Evolutionary conservation across 1,140 invertebrate genomes (phyloP).

Genomic region (Aphelenchoides besseyi): DNA sequence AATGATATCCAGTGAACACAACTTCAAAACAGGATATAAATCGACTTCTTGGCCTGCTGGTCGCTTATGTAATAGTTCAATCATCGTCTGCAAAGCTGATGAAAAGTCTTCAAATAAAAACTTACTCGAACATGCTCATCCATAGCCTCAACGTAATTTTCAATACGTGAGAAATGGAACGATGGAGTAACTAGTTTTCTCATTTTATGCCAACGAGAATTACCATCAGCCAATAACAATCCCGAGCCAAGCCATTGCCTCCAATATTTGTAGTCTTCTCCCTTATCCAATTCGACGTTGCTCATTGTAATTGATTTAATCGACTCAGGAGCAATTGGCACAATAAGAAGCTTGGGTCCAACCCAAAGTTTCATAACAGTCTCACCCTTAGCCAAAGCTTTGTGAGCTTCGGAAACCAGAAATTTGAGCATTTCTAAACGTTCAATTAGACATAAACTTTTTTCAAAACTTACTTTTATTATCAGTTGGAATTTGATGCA

Average conservation of each 20-base stretch:
- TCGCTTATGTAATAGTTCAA: conserved; percentile 69
- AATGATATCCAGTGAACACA: conserved; percentile 81
- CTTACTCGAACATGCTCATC: not conserved
- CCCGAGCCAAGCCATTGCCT: conserved; percentile 34
- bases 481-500: not conserved
- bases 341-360: conserved; percentile 2
- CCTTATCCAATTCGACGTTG: conserved; percentile 34
- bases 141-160: conserved; percentile 3
- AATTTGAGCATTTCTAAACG: not conserved
- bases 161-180: not conserved
- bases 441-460: not conserved
- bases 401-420: not conserved
- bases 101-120: not conserved
- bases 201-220: not conserved
- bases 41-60: conserved; percentile 69
- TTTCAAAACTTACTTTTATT: not conserved
- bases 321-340: not conserved
- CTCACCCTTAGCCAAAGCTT: not conserved
- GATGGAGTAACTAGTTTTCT: not conserved
- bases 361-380: not conserved
- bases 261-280: conserved; percentile 34
- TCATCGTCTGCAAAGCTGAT: conserved; percentile 65
- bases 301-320: conserved; percentile 19
- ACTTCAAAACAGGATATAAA: conserved; percentile 73
- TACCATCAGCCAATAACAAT: not conserved